These are phyloP conservation scores for Parazoanthus swiftii DNA, from an alignment of 92 coral and sea anemone genomes.

Conservation along the genomic window DNA sequence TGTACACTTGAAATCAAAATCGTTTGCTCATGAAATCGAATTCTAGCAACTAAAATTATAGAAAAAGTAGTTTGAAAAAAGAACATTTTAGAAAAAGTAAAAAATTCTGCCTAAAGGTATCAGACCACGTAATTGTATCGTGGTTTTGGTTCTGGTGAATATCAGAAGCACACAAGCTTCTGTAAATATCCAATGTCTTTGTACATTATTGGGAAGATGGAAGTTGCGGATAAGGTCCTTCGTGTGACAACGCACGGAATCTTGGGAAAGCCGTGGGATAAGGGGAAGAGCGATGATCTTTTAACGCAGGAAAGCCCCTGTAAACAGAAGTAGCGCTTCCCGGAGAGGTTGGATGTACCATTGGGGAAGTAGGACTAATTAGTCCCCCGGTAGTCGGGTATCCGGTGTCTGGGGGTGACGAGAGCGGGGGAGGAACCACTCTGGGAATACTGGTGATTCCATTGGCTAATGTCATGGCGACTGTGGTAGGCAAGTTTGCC, in stretches of 20 bases:
- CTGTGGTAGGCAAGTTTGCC: constrained; percentile 1
- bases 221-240: constrained; percentile 51
- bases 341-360: constrained; percentile 66
- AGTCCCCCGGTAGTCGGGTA: constrained; percentile 59
- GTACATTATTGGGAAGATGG: constrained; percentile 35
- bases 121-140: neutral
- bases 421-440: constrained; percentile 46
- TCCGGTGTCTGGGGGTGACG: constrained; percentile 55
- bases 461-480: constrained; percentile 27
- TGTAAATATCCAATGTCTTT: neutral
- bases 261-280: constrained; percentile 62
- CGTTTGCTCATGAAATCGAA: too few relatives aligned
- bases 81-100: too few relatives aligned
- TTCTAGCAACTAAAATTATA: too few relatives aligned
- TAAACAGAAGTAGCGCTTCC: constrained; percentile 58
- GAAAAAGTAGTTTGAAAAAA: too few relatives aligned
- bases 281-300: constrained; percentile 65
- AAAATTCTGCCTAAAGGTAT: neutral
- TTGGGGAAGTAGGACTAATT: constrained; percentile 57
- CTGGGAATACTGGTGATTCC: constrained; percentile 31
- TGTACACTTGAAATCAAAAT: too few relatives aligned
- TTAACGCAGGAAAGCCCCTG: constrained; percentile 58
- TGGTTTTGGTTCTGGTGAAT: neutral
- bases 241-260: constrained; percentile 50
- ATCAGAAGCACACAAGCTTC: neutral